Base-by-base conservation (phyloP, 2,888 invertebrate genomes). In the Uropetala carovei region DNA sequence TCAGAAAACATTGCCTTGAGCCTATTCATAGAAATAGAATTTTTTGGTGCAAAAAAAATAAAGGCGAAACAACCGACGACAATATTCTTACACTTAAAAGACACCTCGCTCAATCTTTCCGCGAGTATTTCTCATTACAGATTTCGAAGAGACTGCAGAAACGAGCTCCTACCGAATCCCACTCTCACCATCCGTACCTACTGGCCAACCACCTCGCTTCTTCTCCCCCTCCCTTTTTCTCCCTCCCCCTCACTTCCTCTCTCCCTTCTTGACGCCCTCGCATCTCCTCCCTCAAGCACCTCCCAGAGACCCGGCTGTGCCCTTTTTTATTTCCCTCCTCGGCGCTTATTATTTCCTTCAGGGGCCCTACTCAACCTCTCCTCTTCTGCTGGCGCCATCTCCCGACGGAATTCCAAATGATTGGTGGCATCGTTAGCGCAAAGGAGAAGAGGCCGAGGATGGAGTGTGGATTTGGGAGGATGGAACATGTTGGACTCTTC, bases 361-460 rank as follows among this genome's bases (percentile, higher is more conserved):
- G 64, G 64, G 64, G 16, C 64, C 18, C 64, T 64, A 16, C 64
- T 64, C 64, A 64, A 11, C 43, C 43, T 43, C 43, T 43, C 43
- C 43, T 43, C 43, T 27, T 27, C 75, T 27, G 75, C 22, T 75
- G 75, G 75, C 83, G 57, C 83, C 83, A 82, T 83, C 83, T 83
- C 83, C 56, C 56, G 13, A 43, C 83, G 83, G 83, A 57, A 83
- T 83, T n/a, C 83, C 83, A 57, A 83, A 83, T 83, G 83, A 83
- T 83, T 56, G 83, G 83, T 83, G 57, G 83, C 83, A 83, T 83
- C 83, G 83, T 83, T 83, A 83, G 43, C n/a, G 43, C 56, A 27
- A n/a, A 43, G 16, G 82, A 43, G 83, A 43, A 43, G 27, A 75
- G 75, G 43, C 5, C 43, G 18, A 57, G n/a, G 56, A 43, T 56